Percentiles rank a stretch among this genome's conserved stretches.
phyloP scores from a whole-genome alignment of 2,797 vertebrate species.

The Anableps anableps region DNA sequence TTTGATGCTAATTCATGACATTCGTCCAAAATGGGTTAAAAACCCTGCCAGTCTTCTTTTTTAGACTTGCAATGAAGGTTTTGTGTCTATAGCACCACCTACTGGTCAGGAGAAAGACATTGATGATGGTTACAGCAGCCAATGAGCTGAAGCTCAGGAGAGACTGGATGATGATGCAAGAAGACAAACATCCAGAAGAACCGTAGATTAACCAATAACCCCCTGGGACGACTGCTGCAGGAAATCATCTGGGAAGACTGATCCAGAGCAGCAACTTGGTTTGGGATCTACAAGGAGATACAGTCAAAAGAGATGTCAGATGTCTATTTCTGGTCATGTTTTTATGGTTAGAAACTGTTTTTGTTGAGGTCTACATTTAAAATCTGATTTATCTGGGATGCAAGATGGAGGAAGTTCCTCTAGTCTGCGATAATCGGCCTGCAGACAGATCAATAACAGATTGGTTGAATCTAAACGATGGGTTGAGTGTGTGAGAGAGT shows the following conservation, averaged over 20 bases:
- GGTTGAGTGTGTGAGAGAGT: constrained; percentile 7
- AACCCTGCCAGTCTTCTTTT: neutral
- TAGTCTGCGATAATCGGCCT: neutral
- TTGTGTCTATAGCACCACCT: neutral
- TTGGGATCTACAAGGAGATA: neutral
- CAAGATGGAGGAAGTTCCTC: neutral
- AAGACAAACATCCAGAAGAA: neutral
- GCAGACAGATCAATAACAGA: neutral
- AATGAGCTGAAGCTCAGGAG: neutral
- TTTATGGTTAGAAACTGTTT: neutral
- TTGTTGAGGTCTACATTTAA: neutral
- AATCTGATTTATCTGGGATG: neutral
- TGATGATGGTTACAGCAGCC: neutral
- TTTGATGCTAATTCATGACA: neutral
- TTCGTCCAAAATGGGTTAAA: neutral
- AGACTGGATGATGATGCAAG: neutral
- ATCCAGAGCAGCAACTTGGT: neutral
- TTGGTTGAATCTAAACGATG: neutral
- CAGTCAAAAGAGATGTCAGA: neutral
- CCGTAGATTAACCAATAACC: neutral
- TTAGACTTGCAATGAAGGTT: neutral
- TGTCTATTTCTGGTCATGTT: neutral
- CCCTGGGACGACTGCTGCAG: neutral
- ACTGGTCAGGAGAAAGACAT: neutral
- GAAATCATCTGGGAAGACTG: neutral